phyloP scores from a whole-genome alignment of 2,113 vertebrate genomes.

The Centropus unirufus region DNA sequence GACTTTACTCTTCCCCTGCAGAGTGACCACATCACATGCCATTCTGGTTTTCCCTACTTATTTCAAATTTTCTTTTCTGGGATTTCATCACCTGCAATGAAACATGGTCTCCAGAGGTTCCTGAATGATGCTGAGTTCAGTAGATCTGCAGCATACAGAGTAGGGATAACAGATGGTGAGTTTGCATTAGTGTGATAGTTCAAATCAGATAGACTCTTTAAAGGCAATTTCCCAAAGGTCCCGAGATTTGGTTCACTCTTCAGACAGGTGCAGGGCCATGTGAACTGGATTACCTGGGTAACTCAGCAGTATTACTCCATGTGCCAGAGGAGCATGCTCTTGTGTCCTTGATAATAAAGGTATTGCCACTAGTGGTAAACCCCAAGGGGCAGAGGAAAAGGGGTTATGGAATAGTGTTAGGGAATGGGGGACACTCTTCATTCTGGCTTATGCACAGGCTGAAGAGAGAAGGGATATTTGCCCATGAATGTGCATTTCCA shows the following conservation, averaged over 20 bases:
- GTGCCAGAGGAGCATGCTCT: background rate
- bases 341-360: background rate
- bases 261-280: background rate
- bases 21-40: background rate
- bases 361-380: background rate
- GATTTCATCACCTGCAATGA: background rate
- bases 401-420: accelerated
- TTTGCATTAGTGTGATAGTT: background rate
- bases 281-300: background rate
- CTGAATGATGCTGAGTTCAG: background rate
- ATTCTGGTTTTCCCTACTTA: background rate
- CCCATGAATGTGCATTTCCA: too few relatives aligned
- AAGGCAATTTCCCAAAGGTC: background rate
- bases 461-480: background rate
- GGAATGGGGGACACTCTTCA: accelerated
- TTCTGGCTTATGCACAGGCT: accelerated
- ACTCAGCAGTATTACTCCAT: background rate
- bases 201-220: background rate
- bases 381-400: background rate
- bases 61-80: background rate
- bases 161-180: background rate
- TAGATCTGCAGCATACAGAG: background rate
- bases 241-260: background rate
- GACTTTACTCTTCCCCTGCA: background rate
- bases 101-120: background rate